Evolutionary conservation across 2,888 invertebrate species (phyloP).

Genomic region (Mactromeris polynyma): DNA sequence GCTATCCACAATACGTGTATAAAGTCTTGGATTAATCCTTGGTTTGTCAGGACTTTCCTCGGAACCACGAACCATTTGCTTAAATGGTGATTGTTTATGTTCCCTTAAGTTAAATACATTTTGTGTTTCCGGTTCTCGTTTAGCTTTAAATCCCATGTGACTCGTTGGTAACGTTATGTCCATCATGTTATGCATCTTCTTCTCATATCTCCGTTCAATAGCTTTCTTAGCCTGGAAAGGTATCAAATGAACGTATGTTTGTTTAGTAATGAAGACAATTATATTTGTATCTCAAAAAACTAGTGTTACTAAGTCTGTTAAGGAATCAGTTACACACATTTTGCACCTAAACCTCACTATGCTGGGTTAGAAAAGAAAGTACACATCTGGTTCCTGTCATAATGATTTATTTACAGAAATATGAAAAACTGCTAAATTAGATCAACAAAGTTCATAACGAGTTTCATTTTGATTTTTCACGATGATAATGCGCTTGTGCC

Average conservation of each 20-base stretch:
- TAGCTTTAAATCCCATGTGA: conserved; percentile 62
- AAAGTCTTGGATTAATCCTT: conserved; percentile 62
- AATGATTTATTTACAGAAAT: no score
- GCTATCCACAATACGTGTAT: conserved; percentile 67
- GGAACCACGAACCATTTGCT: conserved; percentile 60
- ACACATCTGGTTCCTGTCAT: no score
- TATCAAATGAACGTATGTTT: not conserved
- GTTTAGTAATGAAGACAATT: not conserved
- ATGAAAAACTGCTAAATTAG: no score
- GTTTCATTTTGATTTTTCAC: no score
- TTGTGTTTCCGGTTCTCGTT: conserved; percentile 53
- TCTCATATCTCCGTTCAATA: conserved; percentile 58
- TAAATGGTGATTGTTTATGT: conserved; percentile 66
- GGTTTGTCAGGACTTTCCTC: conserved; percentile 42
- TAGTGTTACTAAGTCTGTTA: no score
- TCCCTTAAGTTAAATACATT: conserved; percentile 60
- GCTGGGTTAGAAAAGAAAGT: no score
- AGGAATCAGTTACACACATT: no score
- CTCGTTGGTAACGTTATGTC: conserved; percentile 50
- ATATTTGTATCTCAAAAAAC: no score
- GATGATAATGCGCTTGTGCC: no score
- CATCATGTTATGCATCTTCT: conserved; percentile 57
- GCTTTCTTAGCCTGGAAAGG: conserved; percentile 54
- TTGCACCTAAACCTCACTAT: no score
- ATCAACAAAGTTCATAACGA: no score